These are phyloP conservation scores for Pyrrhura leucotis DNA, from an alignment of 2,797 vertebrate species.

Conservation along the genomic window DNA sequence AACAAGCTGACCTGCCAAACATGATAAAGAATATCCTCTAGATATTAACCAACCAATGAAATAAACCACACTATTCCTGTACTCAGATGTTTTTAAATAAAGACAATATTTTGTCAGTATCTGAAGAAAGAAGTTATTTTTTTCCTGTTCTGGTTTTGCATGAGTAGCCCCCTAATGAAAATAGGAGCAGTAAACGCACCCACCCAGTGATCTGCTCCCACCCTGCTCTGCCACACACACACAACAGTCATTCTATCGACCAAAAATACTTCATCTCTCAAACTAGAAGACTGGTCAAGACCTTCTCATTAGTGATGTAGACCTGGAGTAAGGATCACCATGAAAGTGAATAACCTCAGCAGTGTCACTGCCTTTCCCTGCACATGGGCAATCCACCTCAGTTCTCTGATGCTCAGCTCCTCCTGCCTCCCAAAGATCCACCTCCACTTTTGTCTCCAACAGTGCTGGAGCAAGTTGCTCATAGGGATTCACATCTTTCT, in stretches of 20 bases:
- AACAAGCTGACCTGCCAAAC: conserved; percentile 6
- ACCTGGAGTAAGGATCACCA: not conserved
- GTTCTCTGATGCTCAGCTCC: not conserved
- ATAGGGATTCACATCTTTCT: not conserved
- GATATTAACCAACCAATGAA: not conserved
- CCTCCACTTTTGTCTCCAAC: not conserved
- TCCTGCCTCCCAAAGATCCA: not conserved
- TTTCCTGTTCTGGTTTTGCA: not conserved
- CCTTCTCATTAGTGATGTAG: not conserved
- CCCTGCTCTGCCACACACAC: not conserved
- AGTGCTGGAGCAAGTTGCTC: not conserved
- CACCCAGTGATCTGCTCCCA: too few species aligned
- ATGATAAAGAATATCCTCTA: not conserved
- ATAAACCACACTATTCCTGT: not conserved
- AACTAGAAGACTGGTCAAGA: not conserved
- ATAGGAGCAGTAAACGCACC: not conserved
- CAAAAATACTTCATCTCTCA: not conserved
- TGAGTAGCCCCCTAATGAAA: not conserved
- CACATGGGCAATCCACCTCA: not conserved
- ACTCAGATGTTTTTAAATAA: not conserved
- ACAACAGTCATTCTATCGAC: not conserved
- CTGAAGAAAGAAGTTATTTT: not conserved
- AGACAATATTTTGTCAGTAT: not conserved
- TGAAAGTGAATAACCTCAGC: not conserved
- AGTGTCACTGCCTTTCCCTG: not conserved